A percentile compares a stretch with the other conserved stretches of the same genome.
phyloP scores from a whole-genome alignment of 2,797 vertebrate genomes.

The Propithecus perrieri region DNA sequence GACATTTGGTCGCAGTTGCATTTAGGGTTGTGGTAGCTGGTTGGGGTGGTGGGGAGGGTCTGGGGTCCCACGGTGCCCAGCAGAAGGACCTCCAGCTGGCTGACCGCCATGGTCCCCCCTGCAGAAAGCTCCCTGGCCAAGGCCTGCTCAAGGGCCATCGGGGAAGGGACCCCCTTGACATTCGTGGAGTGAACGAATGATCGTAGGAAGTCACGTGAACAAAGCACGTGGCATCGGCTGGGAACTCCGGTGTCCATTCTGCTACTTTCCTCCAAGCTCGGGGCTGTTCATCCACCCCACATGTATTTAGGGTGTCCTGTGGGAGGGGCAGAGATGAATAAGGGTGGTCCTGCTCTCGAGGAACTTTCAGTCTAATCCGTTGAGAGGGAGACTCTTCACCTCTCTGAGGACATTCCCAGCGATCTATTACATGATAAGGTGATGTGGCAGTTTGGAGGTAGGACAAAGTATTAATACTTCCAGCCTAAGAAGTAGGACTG shows the following conservation, averaged over 20 bases:
- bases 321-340: neutral
- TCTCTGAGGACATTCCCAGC: neutral
- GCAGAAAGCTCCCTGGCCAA: neutral
- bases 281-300: rapidly evolving
- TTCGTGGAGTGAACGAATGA: neutral
- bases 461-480: too few relatives aligned
- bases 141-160: neutral
- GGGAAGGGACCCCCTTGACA: neutral
- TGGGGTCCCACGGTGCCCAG: rapidly evolving
- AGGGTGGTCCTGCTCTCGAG: neutral
- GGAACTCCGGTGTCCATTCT: rapidly evolving
- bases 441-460: neutral
- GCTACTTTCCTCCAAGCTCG: rapidly evolving
- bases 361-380: neutral
- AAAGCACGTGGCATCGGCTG: rapidly evolving
- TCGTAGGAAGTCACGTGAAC: rapidly evolving
- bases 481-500: neutral
- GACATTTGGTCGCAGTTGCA: rapidly evolving
- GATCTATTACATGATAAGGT: neutral
- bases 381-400: neutral
- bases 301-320: rapidly evolving
- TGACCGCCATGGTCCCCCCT: neutral
- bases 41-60: neutral
- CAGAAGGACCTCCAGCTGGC: neutral
- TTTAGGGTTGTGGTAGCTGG: neutral